phyloP scores from a whole-genome alignment of 2,888 invertebrate genomes.

The Oegoconia quadripuncta region DNA sequence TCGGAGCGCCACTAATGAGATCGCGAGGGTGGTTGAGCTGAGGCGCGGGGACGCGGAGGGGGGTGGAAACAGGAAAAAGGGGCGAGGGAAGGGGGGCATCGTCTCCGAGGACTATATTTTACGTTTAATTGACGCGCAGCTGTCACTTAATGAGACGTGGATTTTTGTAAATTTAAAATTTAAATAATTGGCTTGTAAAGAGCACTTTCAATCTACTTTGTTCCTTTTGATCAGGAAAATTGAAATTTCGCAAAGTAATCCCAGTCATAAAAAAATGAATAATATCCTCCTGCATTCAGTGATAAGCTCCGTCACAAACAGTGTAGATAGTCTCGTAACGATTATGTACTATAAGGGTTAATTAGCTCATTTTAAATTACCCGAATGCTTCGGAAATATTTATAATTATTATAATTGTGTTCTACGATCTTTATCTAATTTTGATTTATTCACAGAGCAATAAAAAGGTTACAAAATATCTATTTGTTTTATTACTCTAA shows the following conservation, averaged over 20 bases:
- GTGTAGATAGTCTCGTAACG: too few species aligned
- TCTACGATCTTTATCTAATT: too few species aligned
- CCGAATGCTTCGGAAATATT: too few species aligned
- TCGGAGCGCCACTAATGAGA: conserved; percentile 71
- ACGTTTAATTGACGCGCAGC: conserved; percentile 76
- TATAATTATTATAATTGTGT: too few species aligned
- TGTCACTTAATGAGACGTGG: conserved; percentile 72
- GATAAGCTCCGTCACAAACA: too few species aligned
- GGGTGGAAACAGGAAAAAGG: conserved; percentile 24
- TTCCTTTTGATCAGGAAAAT: background rate
- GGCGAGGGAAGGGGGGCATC: conserved; percentile 24
- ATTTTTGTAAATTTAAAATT: conserved; percentile 55
- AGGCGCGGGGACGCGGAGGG: conserved; percentile 32
- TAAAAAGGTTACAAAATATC: too few species aligned
- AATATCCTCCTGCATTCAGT: too few species aligned
- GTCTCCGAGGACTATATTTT: conserved; percentile 71
- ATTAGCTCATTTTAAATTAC: too few species aligned
- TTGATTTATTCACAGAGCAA: too few species aligned
- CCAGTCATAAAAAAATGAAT: too few species aligned
- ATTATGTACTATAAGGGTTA: too few species aligned
- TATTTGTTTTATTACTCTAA: too few species aligned
- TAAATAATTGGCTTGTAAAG: conserved; percentile 17
- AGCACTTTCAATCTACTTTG: background rate
- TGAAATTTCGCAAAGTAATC: background rate
- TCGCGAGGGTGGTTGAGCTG: conserved; percentile 50